phyloP scores from a whole-genome alignment of 2,797 vertebrate genomes.

The Gila robusta region DNA sequence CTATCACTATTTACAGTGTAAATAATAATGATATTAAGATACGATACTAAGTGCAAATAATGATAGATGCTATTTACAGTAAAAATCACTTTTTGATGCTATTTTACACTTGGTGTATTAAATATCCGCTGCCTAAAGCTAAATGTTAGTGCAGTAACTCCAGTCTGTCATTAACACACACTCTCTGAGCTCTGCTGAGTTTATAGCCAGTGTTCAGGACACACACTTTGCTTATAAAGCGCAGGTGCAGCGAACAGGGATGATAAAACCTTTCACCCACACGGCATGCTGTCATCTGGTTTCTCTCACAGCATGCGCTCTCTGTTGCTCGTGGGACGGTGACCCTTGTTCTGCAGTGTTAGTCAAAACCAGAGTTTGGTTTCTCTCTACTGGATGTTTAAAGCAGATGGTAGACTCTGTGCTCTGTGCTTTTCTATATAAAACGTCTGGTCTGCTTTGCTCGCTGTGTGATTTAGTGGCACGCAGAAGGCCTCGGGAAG shows the following conservation, averaged over 20 bases:
- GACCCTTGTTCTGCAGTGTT: not conserved
- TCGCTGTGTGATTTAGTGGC: constrained; percentile 34
- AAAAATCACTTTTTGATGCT: not conserved
- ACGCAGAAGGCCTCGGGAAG: constrained; percentile 58
- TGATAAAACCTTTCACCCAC: not conserved
- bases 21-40: not conserved
- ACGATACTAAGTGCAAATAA: not conserved
- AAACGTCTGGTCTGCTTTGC: not conserved
- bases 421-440: not conserved
- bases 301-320: not conserved
- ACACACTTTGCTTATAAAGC: not conserved
- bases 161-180: not conserved
- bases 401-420: not conserved
- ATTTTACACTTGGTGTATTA: not conserved
- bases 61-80: not conserved
- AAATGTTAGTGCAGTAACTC: not conserved
- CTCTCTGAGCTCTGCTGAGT: not conserved
- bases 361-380: not conserved
- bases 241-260: not conserved
- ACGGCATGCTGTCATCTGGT: not conserved
- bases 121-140: not conserved
- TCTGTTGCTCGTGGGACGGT: not conserved
- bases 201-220: not conserved
- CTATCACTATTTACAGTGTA: not conserved
- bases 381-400: not conserved